Percentiles rank a stretch among this genome's conserved stretches.
Evolutionary conservation across 2,888 invertebrate species (phyloP).

Genomic region (Perdita meconis): DNA sequence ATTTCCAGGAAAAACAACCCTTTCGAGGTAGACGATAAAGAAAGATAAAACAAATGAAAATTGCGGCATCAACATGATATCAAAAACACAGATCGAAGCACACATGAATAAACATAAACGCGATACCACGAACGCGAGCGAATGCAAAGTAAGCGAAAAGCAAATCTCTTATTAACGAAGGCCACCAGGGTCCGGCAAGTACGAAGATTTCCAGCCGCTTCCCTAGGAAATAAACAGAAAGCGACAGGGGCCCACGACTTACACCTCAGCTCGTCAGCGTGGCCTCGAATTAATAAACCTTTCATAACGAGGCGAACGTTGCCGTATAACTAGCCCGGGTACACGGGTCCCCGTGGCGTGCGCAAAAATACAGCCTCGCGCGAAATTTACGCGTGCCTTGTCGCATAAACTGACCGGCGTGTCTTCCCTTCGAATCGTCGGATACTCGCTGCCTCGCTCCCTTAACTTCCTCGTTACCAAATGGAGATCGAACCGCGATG

Average conservation of each 20-base stretch:
- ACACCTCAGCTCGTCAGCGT: constrained; percentile 8
- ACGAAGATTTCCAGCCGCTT: background rate
- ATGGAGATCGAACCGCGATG: constrained; percentile 46
- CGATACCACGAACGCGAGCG: too few species aligned
- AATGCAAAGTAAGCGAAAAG: background rate
- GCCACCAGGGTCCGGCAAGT: background rate
- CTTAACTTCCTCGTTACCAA: constrained; percentile 45
- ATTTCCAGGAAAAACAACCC: too few species aligned
- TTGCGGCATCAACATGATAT: too few species aligned
- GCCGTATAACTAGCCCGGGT: constrained; percentile 49
- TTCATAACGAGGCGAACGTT: constrained; percentile 54
- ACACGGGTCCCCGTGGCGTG: constrained; percentile 39
- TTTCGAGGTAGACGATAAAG: too few species aligned
- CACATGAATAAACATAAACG: too few species aligned
- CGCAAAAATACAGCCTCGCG: constrained; percentile 39
- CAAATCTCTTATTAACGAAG: background rate
- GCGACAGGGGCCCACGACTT: background rate
- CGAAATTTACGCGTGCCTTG: constrained; percentile 41
- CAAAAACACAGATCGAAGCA: too few species aligned
- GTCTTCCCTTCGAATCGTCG: constrained; percentile 18
- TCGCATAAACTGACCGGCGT: constrained; percentile 42
- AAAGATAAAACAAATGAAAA: too few species aligned
- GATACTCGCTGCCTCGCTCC: background rate
- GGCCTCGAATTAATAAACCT: constrained; percentile 54
- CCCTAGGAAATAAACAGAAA: background rate